Evolutionary conservation across 2,888 invertebrate genomes (phyloP).

Genomic region (Acronicta alni): DNA sequence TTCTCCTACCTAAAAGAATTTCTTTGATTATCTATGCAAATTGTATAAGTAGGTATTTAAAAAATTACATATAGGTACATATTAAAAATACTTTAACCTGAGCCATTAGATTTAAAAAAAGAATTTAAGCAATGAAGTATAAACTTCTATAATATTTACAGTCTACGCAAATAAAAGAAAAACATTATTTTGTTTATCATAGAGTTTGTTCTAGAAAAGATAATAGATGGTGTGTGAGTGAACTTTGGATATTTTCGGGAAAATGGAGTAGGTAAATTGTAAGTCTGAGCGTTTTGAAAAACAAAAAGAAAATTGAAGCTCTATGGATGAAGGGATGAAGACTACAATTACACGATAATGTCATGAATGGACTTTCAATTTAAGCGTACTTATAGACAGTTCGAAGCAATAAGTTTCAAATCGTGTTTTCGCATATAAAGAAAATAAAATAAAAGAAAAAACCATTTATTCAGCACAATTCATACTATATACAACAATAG

Average conservation of each 20-base stretch:
- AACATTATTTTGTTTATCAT: constrained; percentile 26
- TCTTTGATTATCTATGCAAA: neutral
- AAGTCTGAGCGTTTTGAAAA: neutral
- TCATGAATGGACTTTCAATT: no score
- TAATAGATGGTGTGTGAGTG: constrained; percentile 1
- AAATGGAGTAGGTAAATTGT: neutral
- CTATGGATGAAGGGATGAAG: no score
- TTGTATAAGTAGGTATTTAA: neutral
- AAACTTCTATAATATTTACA: constrained; percentile 30
- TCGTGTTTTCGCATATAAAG: no score
- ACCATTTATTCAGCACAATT: no score
- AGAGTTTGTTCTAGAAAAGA: neutral
- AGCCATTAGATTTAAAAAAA: constrained; percentile 28
- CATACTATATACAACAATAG: no score
- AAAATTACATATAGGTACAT: no score
- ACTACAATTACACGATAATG: no score
- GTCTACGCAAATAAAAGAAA: constrained; percentile 7
- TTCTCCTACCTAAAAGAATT: constrained; percentile 1
- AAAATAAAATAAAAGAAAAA: no score
- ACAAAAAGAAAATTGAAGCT: no score
- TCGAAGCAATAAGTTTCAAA: no score
- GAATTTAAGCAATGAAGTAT: constrained; percentile 22
- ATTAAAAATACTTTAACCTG: constrained; percentile 21
- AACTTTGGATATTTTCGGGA: constrained; percentile 1
- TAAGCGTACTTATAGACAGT: no score